These are phyloP conservation scores for Hemicordylus capensis DNA, from an alignment of 2,113 vertebrate genomes.

Conservation along the genomic window DNA sequence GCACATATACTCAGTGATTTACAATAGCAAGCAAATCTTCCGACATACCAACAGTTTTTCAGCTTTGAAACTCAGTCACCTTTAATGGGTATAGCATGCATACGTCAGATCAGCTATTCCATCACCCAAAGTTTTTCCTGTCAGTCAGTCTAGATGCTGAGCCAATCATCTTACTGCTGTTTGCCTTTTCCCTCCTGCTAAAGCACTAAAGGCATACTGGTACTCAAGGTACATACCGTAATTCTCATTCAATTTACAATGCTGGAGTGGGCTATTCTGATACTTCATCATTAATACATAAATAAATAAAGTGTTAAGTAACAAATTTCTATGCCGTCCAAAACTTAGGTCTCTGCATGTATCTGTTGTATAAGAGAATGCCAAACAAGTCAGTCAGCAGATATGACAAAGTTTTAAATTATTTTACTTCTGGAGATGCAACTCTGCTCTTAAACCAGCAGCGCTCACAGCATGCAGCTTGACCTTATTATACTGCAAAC, in stretches of 20 bases:
- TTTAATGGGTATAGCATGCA: too few species aligned
- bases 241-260: background rate
- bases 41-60: background rate
- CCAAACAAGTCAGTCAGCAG: background rate
- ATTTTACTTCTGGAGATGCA: background rate
- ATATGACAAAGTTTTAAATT: too few species aligned
- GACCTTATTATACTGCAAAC: background rate
- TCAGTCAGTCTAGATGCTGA: background rate
- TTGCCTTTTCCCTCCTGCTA: background rate
- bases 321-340: too few species aligned
- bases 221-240: constrained; percentile 1
- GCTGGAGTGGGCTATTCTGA: background rate
- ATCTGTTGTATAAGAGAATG: background rate
- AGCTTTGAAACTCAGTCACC: background rate
- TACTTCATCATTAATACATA: too few species aligned
- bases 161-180: background rate
- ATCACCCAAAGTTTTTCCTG: background rate
- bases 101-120: too few species aligned
- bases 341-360: too few species aligned
- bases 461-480: background rate
- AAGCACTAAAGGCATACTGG: background rate
- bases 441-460: background rate
- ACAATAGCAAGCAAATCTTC: background rate
- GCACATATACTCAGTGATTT: background rate
- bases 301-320: too few species aligned